Evolutionary conservation across 2,797 vertebrate genomes (phyloP).

Genomic region (Sandelia bainsii): DNA sequence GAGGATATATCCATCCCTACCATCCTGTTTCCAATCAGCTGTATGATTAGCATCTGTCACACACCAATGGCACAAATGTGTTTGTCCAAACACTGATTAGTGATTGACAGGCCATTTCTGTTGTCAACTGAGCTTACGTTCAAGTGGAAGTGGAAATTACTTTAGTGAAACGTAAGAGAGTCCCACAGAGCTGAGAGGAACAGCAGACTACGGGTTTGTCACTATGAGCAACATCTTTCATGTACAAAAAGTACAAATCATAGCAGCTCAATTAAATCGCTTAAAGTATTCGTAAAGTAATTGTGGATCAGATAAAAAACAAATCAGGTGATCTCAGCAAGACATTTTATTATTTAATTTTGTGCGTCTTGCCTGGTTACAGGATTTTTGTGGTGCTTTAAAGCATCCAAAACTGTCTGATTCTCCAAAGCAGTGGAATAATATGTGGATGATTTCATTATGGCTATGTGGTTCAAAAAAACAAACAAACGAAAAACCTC

Average conservation of each 20-base stretch:
- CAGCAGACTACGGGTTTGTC: not conserved
- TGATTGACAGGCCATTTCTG: too few relatives aligned
- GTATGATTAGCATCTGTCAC: not conserved
- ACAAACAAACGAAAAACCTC: slow-evolving; percentile 4
- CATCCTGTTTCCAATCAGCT: too few relatives aligned
- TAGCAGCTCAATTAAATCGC: not conserved
- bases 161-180: too few relatives aligned
- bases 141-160: too few relatives aligned
- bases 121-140: too few relatives aligned
- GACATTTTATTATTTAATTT: slow-evolving; percentile 3
- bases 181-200: not conserved
- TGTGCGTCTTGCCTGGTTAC: not conserved
- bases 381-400: not conserved
- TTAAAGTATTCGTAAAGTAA: not conserved
- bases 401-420: slow-evolving; percentile 11
- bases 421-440: slow-evolving; percentile 29
- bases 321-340: not conserved
- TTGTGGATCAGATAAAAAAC: not conserved
- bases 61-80: not conserved
- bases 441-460: slow-evolving; percentile 15
- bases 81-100: too few relatives aligned
- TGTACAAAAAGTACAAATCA: not conserved
- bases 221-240: not conserved
- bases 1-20: too few relatives aligned
- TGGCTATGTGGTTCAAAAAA: slow-evolving; percentile 3